Base-by-base conservation (phyloP, 1,140 invertebrate species). In the Telenomus remus region DNA sequence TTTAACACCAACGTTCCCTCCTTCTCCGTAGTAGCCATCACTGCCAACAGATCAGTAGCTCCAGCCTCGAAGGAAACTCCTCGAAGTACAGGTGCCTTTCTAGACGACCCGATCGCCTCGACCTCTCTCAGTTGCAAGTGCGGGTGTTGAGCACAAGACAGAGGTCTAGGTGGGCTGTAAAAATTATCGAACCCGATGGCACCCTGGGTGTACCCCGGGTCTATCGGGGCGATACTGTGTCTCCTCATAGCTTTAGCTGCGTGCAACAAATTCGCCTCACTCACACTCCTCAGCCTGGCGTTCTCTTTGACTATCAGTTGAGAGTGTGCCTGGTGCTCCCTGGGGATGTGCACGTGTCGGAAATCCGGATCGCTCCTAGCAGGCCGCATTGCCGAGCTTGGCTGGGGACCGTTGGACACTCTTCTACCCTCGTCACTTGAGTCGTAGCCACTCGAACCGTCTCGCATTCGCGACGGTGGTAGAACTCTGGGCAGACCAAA, bases 401-500 rank as follows among this genome's bases (percentile, higher is more conserved):
- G 48, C 3, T 74, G 66, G 0, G 70, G 55, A 15, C 57, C 73
- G 16, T 84, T 84, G 1, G 83, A 82, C 1, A 83, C 59, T 42
- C 87, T 68, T 11, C 87, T 85, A 4, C 91, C 91, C 61, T 92
- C 92, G 49, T 92, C 91, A 66, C 91, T 91, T 77, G 95, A 96
- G 79, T 97, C 95, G 82, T 97, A 97, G 1, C 95, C 95, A 69
- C 94, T 96, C 7, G 95, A 96, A 0, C 92, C 92, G 79, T 93
- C 92, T 10, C 88, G 76, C 15, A 83, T 56, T 10, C 82, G 74
- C 12, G 86, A 84, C 0, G 95, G 95, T 14, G 96, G 95, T 82
- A 97, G 92, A 0, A 97, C 96, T 35, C 96, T 90, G 0, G 96
- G 96, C 46, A 97, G 86, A 1, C 96, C 96, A 80, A 97, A 97